Percentiles rank a stretch among this genome's conserved stretches.
Evolutionary conservation across 2,113 vertebrate species (phyloP).

Genomic region (Phoenicopterus ruber): DNA sequence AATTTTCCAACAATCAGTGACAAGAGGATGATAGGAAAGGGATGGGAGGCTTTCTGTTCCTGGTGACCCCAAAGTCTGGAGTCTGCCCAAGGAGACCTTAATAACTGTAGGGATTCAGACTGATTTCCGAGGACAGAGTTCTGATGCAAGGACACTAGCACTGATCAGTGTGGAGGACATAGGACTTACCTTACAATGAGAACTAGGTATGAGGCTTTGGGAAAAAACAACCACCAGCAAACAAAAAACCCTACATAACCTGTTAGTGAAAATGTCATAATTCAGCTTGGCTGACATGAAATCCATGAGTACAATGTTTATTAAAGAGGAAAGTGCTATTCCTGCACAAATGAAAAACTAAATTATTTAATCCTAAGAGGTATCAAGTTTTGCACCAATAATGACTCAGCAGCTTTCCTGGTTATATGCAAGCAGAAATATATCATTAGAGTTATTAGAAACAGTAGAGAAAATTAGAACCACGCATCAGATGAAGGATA

Average conservation of each 20-base stretch:
- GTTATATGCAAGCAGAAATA: not conserved
- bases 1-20: not conserved
- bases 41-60: not conserved
- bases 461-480: not conserved
- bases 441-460: not conserved
- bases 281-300: not conserved
- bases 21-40: not conserved
- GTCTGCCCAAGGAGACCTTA: not conserved
- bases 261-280: not conserved
- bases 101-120: not conserved
- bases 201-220: not conserved
- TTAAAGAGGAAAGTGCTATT: not conserved
- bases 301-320: not conserved
- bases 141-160: not conserved
- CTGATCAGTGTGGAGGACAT: not conserved
- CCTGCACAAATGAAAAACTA: not conserved
- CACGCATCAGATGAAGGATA: not conserved
- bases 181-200: not conserved
- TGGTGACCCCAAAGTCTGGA: not conserved
- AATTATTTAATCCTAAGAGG: not conserved
- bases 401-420: not conserved
- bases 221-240: not conserved
- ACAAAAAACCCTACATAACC: not conserved
- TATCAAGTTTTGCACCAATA: not conserved
- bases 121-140: not conserved